Evolutionary conservation across 1,140 invertebrate species (phyloP).

Genomic region (Hyphantria cunea): DNA sequence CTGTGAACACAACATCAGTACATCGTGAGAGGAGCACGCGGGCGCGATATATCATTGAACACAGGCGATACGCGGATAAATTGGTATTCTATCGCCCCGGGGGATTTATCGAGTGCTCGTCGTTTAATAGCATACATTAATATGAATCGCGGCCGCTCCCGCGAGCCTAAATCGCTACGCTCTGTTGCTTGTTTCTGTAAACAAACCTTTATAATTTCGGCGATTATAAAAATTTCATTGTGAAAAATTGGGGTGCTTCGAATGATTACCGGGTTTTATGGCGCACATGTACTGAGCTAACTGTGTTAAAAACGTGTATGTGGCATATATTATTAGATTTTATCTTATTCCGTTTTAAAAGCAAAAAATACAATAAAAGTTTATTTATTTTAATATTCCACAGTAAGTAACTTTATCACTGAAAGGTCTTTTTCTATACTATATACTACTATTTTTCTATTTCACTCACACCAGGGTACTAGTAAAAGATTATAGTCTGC

Average conservation of each 20-base stretch:
- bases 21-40: slow-evolving; percentile 40
- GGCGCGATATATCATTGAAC: slow-evolving; percentile 42
- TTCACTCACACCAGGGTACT: no score
- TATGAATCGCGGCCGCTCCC: slow-evolving; percentile 40
- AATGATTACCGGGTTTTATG: background rate
- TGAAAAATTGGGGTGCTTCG: slow-evolving; percentile 14
- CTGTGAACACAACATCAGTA: slow-evolving; percentile 34
- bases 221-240: slow-evolving; percentile 22
- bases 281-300: no score
- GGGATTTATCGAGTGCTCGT: slow-evolving; percentile 49
- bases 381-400: no score
- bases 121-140: slow-evolving; percentile 56
- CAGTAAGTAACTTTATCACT: no score
- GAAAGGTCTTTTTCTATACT: no score
- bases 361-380: no score
- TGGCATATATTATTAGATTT: no score
- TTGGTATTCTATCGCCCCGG: slow-evolving; percentile 50
- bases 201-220: slow-evolving; percentile 16
- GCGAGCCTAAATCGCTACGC: slow-evolving; percentile 23
- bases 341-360: no score
- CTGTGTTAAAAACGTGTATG: no score
- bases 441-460: no score
- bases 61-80: slow-evolving; percentile 44
- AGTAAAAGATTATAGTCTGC: no score
- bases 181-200: slow-evolving; percentile 26